Conservation (phyloP, 2,797 vertebrate genomes). For the Melanotaenia parkinsoni region DNA sequence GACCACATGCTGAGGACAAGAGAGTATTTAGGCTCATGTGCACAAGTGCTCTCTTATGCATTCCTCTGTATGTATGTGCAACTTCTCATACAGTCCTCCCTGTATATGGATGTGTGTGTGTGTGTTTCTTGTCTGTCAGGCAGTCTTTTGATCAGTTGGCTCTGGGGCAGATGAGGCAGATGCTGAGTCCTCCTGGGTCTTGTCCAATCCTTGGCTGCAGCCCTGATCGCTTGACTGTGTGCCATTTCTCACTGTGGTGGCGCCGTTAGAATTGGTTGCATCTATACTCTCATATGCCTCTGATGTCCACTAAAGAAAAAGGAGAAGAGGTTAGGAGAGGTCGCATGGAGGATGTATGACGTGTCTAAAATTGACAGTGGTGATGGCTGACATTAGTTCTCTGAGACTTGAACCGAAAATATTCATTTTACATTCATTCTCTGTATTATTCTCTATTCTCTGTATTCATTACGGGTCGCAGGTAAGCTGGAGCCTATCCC, state of each 20-base stretch:
- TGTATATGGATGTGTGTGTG: conserved; percentile 41
- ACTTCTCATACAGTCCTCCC: conserved; percentile 55
- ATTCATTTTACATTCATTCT: not conserved
- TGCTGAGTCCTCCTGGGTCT: conserved; percentile 76
- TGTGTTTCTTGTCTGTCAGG: conserved; percentile 58
- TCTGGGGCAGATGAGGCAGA: conserved; percentile 70
- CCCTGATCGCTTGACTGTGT: conserved; percentile 65
- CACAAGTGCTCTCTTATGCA: conserved; percentile 59
- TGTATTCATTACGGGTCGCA: no score
- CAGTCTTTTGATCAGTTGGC: conserved; percentile 72
- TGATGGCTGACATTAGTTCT: no score
- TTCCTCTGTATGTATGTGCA: conserved; percentile 58
- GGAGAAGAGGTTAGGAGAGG: not conserved
- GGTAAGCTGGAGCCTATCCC: no score
- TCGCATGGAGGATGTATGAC: not conserved
- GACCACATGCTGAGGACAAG: conserved; percentile 75
- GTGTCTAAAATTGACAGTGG: not conserved
- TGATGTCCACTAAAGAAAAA: conserved; percentile 83
- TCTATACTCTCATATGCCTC: conserved; percentile 88
- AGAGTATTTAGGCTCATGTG: conserved; percentile 70
- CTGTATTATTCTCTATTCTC: no score
- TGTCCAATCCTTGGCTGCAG: conserved; percentile 71
- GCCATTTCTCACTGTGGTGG: conserved; percentile 66
- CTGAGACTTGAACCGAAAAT: no score
- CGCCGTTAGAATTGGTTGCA: conserved; percentile 63